phyloP scores from a whole-genome alignment of 1,140 invertebrate species.

The Ruditapes philippinarum region DNA sequence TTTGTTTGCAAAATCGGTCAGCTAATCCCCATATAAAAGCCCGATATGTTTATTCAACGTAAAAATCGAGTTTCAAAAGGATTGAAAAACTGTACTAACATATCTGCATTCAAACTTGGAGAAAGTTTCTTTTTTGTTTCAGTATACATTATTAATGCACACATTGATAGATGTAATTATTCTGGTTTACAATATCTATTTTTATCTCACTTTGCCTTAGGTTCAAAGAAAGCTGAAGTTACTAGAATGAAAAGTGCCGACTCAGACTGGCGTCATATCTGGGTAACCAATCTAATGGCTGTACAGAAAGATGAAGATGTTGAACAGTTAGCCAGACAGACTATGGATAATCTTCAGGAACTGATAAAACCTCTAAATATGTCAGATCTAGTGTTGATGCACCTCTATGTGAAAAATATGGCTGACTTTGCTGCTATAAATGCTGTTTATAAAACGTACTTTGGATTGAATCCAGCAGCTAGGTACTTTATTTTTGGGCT shows the following conservation, averaged over 20 bases:
- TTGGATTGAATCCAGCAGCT: conserved; percentile 93
- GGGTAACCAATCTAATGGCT: conserved; percentile 69
- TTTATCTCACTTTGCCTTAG: conserved; percentile 20
- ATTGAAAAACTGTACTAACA: no score
- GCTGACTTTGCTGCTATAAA: conserved; percentile 92
- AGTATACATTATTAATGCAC: no score
- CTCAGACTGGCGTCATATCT: conserved; percentile 54
- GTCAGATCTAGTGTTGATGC: conserved; percentile 87
- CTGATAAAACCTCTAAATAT: conserved; percentile 42
- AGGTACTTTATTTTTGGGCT: no score
- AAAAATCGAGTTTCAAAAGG: no score
- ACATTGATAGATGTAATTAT: no score
- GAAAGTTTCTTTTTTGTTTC: no score
- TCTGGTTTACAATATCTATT: no score
- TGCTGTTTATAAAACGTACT: conserved; percentile 91
- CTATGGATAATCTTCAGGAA: conserved; percentile 70
- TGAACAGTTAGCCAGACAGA: conserved; percentile 47
- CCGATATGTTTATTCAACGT: no score
- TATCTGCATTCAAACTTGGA: no score
- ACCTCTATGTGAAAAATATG: conserved; percentile 94
- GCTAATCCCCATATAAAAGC: no score
- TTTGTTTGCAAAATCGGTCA: no score
- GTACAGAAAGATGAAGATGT: conserved; percentile 47
- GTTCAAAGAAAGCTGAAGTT: background rate
- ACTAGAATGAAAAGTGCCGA: background rate